A percentile compares a stretch with the other conserved stretches of the same genome.
Conservation (phyloP, 2,797 vertebrate genomes). For the Antrozous pallidus region DNA sequence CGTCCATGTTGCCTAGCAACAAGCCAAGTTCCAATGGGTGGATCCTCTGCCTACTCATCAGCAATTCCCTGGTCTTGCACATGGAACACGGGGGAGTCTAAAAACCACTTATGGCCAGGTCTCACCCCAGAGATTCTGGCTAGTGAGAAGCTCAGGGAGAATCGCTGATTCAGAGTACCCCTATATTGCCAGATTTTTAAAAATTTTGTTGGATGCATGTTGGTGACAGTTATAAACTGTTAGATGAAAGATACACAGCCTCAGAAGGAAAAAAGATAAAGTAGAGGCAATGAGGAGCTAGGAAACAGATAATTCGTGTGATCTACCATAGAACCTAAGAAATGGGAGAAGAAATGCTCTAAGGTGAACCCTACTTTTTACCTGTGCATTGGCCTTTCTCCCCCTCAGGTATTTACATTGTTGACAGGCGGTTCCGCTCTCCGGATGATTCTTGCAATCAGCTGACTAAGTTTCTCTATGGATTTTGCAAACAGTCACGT, state of each 20-base stretch:
- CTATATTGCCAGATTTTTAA: not conserved
- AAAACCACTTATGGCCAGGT: not conserved
- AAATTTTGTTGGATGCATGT: not conserved
- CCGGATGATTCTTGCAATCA: conserved; percentile 96
- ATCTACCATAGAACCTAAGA: no score
- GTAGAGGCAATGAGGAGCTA: not conserved
- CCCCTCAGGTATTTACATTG: conserved; percentile 92
- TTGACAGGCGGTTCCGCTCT: conserved; percentile 93
- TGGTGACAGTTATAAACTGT: not conserved
- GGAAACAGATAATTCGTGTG: accelerated
- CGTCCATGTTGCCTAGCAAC: not conserved
- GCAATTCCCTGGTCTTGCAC: not conserved
- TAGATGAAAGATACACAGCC: not conserved
- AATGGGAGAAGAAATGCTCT: not conserved
- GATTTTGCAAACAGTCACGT: conserved; percentile 94
- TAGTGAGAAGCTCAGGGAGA: not conserved
- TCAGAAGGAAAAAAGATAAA: not conserved
- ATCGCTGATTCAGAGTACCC: not conserved
- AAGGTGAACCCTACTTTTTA: not conserved
- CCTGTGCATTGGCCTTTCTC: not conserved
- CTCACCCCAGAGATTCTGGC: not conserved
- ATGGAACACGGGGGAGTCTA: not conserved
- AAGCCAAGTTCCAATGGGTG: not conserved
- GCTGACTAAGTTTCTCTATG: conserved; percentile 95
- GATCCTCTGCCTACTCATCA: not conserved